phyloP scores from a whole-genome alignment of 2,113 vertebrate species.

The Pogonocichla stellata region DNA sequence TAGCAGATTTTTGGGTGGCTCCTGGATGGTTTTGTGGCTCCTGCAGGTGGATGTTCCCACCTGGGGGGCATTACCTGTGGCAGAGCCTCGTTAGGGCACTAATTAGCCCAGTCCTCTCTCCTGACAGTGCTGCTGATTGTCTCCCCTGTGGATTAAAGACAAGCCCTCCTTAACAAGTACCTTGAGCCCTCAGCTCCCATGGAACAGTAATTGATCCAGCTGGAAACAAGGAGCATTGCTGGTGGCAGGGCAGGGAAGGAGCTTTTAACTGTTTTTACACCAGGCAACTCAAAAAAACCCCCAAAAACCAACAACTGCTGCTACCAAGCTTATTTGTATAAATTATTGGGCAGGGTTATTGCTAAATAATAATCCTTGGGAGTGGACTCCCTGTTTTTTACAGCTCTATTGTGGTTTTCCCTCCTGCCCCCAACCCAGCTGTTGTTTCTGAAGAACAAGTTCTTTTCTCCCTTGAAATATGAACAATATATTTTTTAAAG shows the following conservation, averaged over 20 bases:
- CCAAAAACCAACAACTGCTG: background rate
- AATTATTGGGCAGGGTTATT: background rate
- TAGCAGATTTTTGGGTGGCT: background rate
- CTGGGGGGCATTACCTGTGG: background rate
- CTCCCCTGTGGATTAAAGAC: conserved; percentile 80
- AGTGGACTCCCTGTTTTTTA: background rate
- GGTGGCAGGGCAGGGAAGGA: background rate
- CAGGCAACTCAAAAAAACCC: background rate
- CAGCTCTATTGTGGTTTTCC: background rate
- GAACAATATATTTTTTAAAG: background rate
- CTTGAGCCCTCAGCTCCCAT: conserved; percentile 72
- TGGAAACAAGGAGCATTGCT: conserved; percentile 64
- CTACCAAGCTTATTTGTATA: background rate
- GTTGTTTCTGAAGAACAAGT: background rate
- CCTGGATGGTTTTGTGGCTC: background rate
- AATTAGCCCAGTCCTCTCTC: conserved; percentile 76
- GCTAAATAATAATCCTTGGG: background rate
- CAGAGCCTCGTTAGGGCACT: conserved; percentile 33
- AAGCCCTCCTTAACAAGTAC: conserved; percentile 72
- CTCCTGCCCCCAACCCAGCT: background rate
- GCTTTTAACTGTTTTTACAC: conserved; percentile 41
- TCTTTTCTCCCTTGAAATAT: background rate
- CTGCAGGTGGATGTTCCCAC: rapidly evolving
- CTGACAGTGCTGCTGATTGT: conserved; percentile 79
- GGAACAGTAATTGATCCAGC: conserved; percentile 86